phyloP scores from a whole-genome alignment of 2,888 invertebrate species.

The Choristoneura rosaceana region DNA sequence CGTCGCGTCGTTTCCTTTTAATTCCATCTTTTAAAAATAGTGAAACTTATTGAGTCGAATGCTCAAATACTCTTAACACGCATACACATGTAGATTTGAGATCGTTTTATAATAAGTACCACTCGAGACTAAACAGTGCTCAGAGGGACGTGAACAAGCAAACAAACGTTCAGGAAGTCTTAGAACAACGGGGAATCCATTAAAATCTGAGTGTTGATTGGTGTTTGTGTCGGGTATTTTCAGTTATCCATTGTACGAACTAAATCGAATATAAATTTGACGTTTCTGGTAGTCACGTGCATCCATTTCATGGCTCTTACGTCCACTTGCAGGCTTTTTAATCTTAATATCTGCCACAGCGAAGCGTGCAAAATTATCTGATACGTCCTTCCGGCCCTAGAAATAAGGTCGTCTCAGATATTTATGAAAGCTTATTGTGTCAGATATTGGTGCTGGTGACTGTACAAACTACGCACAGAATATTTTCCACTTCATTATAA shows the following conservation, averaged over 20 bases:
- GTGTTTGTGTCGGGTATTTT: conserved; percentile 31
- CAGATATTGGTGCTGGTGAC: no score
- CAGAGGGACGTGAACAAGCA: conserved; percentile 30
- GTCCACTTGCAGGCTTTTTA: no score
- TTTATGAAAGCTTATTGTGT: no score
- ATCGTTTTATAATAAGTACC: conserved; percentile 32
- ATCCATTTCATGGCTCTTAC: no score
- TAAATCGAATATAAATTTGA: no score
- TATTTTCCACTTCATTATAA: conserved; percentile 8
- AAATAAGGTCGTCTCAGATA: no score
- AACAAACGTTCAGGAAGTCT: conserved; percentile 17
- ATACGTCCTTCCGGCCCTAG: no score
- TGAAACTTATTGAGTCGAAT: neutral
- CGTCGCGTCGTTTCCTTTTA: neutral
- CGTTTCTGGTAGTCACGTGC: neutral
- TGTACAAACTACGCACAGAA: conserved; percentile 2
- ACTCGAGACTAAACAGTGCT: conserved; percentile 34
- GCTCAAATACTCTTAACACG: conserved; percentile 12
- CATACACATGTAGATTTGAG: conserved; percentile 16
- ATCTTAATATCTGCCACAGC: neutral
- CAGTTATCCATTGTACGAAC: neutral
- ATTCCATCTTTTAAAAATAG: neutral
- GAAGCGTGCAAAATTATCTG: no score
- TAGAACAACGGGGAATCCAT: conserved; percentile 26
- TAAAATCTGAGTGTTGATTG: conserved; percentile 31